These are phyloP conservation scores for Amblyornis subalaris DNA, from an alignment of 2,113 vertebrate species.

Conservation along the genomic window DNA sequence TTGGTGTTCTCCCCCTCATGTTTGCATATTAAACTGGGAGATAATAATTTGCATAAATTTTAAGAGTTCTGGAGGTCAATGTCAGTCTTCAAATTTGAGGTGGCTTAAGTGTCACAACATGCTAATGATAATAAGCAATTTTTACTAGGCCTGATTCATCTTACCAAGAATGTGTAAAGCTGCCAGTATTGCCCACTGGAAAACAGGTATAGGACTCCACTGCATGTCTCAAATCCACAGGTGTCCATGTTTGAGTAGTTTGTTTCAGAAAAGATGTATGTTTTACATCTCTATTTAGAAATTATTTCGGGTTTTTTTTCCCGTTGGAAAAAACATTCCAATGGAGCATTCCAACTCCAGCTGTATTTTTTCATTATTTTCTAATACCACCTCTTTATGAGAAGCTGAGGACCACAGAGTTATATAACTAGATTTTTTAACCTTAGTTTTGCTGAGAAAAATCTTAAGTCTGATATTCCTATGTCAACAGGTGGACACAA, in stretches of 20 bases:
- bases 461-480: not conserved
- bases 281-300: not conserved
- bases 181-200: not conserved
- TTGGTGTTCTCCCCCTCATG: not conserved
- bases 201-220: not conserved
- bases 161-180: not conserved
- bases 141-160: not conserved
- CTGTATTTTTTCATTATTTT: not conserved
- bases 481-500: not conserved
- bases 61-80: not conserved
- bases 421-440: not conserved
- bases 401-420: not conserved
- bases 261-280: not conserved
- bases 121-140: not conserved
- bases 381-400: not conserved
- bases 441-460: not conserved
- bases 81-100: not conserved
- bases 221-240: not conserved
- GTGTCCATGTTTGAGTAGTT: not conserved
- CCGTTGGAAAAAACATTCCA: not conserved
- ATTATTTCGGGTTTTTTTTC: accelerated
- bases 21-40: not conserved
- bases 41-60: not conserved
- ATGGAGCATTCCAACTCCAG: not conserved
- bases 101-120: not conserved